phyloP scores from a whole-genome alignment of 2,797 vertebrate species.

The Spea hammondii region DNA sequence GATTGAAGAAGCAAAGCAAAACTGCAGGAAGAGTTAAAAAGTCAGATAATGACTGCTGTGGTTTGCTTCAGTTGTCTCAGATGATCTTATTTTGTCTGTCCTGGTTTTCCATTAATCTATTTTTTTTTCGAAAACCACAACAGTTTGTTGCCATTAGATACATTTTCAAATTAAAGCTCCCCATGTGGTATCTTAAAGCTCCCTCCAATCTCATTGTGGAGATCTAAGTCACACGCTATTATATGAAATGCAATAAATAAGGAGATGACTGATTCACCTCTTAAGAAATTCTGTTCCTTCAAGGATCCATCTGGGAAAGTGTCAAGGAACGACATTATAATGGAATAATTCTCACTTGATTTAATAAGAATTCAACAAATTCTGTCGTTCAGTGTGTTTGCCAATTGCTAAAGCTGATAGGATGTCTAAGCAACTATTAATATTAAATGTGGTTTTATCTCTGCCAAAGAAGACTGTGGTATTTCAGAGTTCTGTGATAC shows the following conservation, averaged over 20 bases:
- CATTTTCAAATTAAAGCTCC: slow-evolving; percentile 42
- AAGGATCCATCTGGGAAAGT: slow-evolving; percentile 37
- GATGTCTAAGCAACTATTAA: slow-evolving; percentile 40
- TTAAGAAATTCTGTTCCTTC: slow-evolving; percentile 34
- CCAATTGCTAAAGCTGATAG: slow-evolving; percentile 39
- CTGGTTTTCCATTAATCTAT: slow-evolving; percentile 31
- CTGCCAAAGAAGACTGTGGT: slow-evolving; percentile 18
- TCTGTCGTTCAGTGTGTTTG: slow-evolving; percentile 35
- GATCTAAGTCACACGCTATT: slow-evolving; percentile 22
- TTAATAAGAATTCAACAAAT: slow-evolving; percentile 40
- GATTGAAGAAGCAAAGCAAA: not conserved
- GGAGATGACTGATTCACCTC: slow-evolving; percentile 35
- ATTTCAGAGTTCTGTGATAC: not conserved
- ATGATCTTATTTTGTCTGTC: not conserved
- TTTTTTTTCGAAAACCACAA: slow-evolving; percentile 16
- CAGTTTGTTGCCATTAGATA: slow-evolving; percentile 30
- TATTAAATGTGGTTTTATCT: slow-evolving; percentile 21
- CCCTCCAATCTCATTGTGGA: slow-evolving; percentile 32
- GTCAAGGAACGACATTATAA: slow-evolving; percentile 45
- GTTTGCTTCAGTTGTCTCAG: not conserved
- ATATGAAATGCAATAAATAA: slow-evolving; percentile 35
- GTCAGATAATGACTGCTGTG: not conserved
- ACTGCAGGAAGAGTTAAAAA: slow-evolving; percentile 18
- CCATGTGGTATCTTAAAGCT: slow-evolving; percentile 27
- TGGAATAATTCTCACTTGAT: slow-evolving; percentile 39